Evolutionary conservation across 1,140 invertebrate species (phyloP), one percentile per base, ranked within the genome.

Genomic region (Drosophila azteca): DNA sequence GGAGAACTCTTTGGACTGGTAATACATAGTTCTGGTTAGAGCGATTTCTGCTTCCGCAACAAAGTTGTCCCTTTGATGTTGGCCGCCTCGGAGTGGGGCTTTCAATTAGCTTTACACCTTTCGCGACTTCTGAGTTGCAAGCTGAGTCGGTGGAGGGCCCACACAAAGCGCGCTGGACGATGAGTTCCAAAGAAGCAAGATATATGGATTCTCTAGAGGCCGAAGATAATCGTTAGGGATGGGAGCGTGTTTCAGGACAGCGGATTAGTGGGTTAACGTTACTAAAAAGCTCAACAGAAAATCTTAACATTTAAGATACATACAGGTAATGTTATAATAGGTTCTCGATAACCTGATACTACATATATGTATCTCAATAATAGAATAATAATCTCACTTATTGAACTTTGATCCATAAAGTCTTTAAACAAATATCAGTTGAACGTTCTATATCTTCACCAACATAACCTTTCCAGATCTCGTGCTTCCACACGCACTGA

Each of bases 41-140:
- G 24, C 13, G 26, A 58, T 20, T 52, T 64, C 46, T 41, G 50
- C 62, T 75, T 67, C 63, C 54, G 43, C 74, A 85, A 85, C 82
- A 85, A 88, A 79, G 82, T 88, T 31, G 43, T 6, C n/a, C 55
- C 75, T 87, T 87, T 87, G 78, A 88, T 79, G 83, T 88, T 29
- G n/a, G 3, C 82, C 82, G 82, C 52, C 31, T 13, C 0, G 5
- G 8, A 60, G 54, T 35, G 51, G 41, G 68, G 26, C 67, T 81
- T 81, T 85, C 80, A 84, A 84, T 84, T 85, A 79, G 80, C 57
- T 64, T 65, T 57, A 77, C 73, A 77, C 64, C 73, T 69, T 84
- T 76, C 67, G 48, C 62, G 59, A 75, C 63, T 72, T 63, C 70
- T 58, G 64, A 52, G 50, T 61, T 62, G 13, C 5, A 11, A 13